phyloP scores from a whole-genome alignment of 2,888 invertebrate species.

The Brachypterus glaber region DNA sequence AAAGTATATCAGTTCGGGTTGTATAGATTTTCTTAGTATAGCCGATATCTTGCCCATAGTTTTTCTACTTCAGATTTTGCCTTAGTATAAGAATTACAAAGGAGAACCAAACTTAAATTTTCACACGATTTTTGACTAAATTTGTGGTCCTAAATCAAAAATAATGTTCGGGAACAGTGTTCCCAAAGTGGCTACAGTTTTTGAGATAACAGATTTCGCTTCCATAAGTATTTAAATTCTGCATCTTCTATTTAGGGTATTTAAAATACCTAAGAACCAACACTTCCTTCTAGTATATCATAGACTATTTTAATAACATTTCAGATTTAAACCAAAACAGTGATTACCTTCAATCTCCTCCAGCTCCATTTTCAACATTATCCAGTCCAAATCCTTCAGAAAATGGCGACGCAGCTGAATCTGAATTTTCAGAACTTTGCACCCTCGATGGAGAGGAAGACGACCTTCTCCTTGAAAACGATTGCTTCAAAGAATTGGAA shows the following conservation, averaged over 20 bases:
- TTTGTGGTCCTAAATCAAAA: no score
- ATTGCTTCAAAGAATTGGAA: conserved; percentile 46
- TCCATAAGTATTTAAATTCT: no score
- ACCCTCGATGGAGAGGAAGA: conserved; percentile 42
- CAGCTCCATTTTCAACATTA: conserved; percentile 20
- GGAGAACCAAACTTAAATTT: no score
- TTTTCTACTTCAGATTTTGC: conserved; percentile 2
- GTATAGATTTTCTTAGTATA: conserved; percentile 1
- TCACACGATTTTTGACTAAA: no score
- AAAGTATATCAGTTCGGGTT: not conserved
- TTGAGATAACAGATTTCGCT: no score
- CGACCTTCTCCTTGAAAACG: conserved; percentile 43
- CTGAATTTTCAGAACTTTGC: conserved; percentile 31
- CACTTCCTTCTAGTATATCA: no score
- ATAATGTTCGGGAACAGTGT: no score
- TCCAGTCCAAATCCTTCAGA: conserved; percentile 35
- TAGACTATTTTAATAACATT: no score
- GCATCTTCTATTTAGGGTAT: no score
- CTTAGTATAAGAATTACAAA: no score
- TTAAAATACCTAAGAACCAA: no score
- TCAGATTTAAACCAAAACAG: not conserved
- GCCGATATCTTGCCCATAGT: not conserved
- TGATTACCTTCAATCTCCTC: not conserved
- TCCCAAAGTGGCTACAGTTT: no score
- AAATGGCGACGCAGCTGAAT: conserved; percentile 28